These are phyloP conservation scores for Odocoileus hemionus DNA, from an alignment of 2,113 vertebrate genomes.

Conservation along the genomic window DNA sequence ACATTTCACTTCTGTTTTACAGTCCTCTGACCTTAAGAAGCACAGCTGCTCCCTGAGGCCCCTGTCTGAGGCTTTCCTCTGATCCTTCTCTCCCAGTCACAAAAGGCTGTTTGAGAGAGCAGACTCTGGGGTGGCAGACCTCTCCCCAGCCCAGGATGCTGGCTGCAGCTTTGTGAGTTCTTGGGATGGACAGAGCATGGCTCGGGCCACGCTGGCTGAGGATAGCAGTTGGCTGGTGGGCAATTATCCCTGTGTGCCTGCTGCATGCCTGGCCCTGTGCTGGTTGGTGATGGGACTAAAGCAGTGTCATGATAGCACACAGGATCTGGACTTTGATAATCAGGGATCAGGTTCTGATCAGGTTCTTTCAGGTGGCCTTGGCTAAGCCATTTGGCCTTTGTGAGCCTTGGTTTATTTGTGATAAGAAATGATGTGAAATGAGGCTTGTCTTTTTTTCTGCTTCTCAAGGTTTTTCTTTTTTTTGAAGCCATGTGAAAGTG, in stretches of 20 bases:
- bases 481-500: not conserved
- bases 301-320: not conserved
- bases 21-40: constrained; percentile 56
- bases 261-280: not conserved
- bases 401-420: not conserved
- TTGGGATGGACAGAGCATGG: not conserved
- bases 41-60: not conserved
- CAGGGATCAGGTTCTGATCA: not conserved
- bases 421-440: not conserved
- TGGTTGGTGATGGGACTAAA: not conserved
- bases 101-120: constrained; percentile 27
- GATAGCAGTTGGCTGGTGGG: fast-evolving
- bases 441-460: not conserved
- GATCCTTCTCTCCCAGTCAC: not conserved
- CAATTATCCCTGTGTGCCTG: not conserved
- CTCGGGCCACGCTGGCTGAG: not conserved
- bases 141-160: not conserved
- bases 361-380: not conserved
- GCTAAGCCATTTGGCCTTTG: not conserved
- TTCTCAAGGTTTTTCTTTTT: not conserved
- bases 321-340: not conserved
- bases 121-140: not conserved
- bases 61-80: constrained; percentile 33
- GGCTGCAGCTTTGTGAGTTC: not conserved
- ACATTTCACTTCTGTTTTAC: constrained; percentile 48